These are phyloP conservation scores for Calonectris borealis DNA, from an alignment of 2,113 vertebrate species.

Conservation along the genomic window DNA sequence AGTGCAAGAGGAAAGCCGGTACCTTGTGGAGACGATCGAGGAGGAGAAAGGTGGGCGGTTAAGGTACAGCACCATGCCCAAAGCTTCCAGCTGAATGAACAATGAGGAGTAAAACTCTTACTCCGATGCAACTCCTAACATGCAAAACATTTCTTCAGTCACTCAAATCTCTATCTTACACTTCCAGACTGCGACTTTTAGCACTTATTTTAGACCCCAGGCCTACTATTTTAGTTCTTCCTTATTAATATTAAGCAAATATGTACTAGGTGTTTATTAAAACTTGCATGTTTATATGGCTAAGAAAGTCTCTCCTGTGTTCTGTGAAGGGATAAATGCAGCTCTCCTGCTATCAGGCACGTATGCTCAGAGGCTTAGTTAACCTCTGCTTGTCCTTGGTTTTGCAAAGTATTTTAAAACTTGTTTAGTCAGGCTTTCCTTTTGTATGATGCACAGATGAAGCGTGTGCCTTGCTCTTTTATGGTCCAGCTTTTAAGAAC, in stretches of 20 bases:
- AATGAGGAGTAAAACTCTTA: neutral
- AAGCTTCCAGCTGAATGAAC: neutral
- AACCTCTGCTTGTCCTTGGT: slow-evolving; percentile 66
- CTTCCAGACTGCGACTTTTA: neutral
- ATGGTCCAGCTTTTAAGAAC: slow-evolving; percentile 60
- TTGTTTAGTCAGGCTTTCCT: slow-evolving; percentile 68
- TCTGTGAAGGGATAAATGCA: neutral
- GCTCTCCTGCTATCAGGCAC: neutral
- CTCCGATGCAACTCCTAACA: fast-evolving
- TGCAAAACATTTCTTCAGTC: neutral
- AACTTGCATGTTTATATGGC: neutral
- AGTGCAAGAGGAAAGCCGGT: slow-evolving; percentile 79
- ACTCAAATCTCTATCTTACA: neutral
- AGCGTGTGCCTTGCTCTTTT: slow-evolving; percentile 56
- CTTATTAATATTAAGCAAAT: neutral
- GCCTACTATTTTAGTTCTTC: neutral
- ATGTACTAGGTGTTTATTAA: neutral
- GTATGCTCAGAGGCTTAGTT: neutral
- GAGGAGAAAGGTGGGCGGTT: slow-evolving; percentile 72
- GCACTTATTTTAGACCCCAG: neutral
- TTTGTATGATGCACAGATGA: slow-evolving; percentile 53
- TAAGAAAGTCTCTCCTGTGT: neutral
- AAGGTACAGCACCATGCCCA: neutral
- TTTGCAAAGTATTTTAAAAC: slow-evolving; percentile 63
- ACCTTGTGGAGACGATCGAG: slow-evolving; percentile 68